Evolutionary conservation across 2,113 vertebrate genomes (phyloP).

Genomic region (Panthera uncia): DNA sequence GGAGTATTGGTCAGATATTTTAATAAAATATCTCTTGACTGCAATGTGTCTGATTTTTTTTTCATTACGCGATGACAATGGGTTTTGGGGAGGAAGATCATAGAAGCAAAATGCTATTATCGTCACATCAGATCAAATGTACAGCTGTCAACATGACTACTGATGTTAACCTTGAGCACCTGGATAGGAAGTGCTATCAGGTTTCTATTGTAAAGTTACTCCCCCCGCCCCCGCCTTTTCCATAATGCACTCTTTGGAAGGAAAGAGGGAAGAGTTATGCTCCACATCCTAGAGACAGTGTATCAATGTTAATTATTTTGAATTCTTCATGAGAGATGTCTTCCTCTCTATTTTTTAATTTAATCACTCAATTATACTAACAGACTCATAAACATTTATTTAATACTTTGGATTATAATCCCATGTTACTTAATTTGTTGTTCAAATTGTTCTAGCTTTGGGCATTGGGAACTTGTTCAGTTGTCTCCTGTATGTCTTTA

Average conservation of each 20-base stretch:
- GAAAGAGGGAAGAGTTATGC: not conserved
- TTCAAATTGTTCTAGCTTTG: not conserved
- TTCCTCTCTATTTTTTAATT: not conserved
- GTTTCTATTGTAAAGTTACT: not conserved
- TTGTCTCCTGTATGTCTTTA: not conserved
- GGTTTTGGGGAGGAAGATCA: not conserved
- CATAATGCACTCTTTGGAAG: not conserved
- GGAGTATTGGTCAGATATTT: not conserved
- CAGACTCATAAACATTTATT: not conserved
- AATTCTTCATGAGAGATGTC: not conserved
- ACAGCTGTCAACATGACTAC: not conserved
- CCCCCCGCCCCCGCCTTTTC: accelerated
- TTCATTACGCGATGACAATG: not conserved
- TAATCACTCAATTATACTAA: not conserved
- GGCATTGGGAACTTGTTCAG: not conserved
- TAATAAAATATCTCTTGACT: not conserved
- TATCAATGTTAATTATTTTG: not conserved
- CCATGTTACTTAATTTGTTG: not conserved
- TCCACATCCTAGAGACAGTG: not conserved
- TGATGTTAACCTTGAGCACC: not conserved
- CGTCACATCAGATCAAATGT: not conserved
- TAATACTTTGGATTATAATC: not conserved
- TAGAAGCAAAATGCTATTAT: not conserved
- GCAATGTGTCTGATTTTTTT: not conserved
- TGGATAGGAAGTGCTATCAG: not conserved